A percentile compares a stretch with the other conserved stretches of the same genome.
Evolutionary conservation across 2,888 invertebrate species (phyloP).

Genomic region (Oeneis ivallda): DNA sequence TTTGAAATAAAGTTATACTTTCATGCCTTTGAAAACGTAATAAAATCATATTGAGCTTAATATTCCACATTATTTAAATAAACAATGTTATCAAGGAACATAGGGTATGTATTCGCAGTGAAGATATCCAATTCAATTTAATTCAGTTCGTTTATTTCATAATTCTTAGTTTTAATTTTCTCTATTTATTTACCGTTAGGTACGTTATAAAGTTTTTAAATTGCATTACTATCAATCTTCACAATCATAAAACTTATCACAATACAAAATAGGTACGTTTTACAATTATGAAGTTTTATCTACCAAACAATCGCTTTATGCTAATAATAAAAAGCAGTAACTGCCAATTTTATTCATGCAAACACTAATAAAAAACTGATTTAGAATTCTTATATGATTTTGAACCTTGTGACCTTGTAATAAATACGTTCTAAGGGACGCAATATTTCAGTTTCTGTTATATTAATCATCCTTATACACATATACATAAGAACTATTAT

Average conservation of each 20-base stretch:
- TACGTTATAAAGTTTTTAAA: not conserved
- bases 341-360: slow-evolving; percentile 16
- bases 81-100: no score
- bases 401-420: not conserved
- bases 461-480: not conserved
- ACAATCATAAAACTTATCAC: not conserved
- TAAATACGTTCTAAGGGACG: not conserved
- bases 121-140: no score
- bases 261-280: slow-evolving; percentile 1
- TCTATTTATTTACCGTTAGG: not conserved
- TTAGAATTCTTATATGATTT: not conserved
- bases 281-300: slow-evolving; percentile 12
- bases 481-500: slow-evolving; percentile 22
- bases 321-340: slow-evolving; percentile 9
- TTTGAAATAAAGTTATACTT: no score
- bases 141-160: no score
- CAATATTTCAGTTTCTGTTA: not conserved
- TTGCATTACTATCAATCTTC: slow-evolving; percentile 3
- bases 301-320: slow-evolving; percentile 11
- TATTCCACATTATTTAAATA: no score
- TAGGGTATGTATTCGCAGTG: no score
- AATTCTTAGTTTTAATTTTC: no score
- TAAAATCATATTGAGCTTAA: no score
- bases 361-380: not conserved
- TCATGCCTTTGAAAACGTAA: no score